These are phyloP conservation scores for Gymnothorax reevesii DNA, from an alignment of 2,797 vertebrate species.

Conservation along the genomic window DNA sequence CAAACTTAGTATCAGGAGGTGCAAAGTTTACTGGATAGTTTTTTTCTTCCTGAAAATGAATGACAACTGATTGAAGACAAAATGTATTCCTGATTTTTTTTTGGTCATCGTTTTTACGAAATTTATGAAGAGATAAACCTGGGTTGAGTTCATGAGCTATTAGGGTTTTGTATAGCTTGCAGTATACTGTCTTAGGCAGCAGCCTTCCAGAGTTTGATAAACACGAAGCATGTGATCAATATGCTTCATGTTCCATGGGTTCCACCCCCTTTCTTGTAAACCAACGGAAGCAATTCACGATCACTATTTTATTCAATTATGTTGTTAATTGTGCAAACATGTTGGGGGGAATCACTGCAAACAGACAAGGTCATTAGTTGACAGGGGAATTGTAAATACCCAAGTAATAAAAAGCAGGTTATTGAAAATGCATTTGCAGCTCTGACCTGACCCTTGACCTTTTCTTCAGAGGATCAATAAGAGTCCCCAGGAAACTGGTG, in stretches of 20 bases:
- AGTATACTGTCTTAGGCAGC: neutral
- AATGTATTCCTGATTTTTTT: no score
- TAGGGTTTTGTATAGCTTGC: neutral
- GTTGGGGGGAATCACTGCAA: neutral
- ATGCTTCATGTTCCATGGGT: neutral
- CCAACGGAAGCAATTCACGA: neutral
- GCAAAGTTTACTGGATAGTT: neutral
- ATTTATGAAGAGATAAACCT: neutral
- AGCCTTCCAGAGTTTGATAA: neutral
- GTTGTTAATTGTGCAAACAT: neutral
- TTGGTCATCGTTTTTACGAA: no score
- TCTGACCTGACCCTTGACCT: neutral
- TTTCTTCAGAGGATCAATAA: constrained; percentile 1
- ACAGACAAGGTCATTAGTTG: neutral
- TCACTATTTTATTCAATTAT: neutral
- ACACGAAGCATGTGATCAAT: neutral
- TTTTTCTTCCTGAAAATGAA: neutral
- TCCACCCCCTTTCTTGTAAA: neutral
- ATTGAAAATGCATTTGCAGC: neutral
- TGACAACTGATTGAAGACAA: neutral
- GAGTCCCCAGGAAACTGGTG: neutral
- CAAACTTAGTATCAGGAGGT: neutral
- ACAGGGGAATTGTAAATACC: constrained; percentile 10
- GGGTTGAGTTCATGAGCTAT: neutral
- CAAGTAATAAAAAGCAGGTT: neutral